Conservation (phyloP, 2,888 invertebrate genomes). For the Tipula vernalis region DNA sequence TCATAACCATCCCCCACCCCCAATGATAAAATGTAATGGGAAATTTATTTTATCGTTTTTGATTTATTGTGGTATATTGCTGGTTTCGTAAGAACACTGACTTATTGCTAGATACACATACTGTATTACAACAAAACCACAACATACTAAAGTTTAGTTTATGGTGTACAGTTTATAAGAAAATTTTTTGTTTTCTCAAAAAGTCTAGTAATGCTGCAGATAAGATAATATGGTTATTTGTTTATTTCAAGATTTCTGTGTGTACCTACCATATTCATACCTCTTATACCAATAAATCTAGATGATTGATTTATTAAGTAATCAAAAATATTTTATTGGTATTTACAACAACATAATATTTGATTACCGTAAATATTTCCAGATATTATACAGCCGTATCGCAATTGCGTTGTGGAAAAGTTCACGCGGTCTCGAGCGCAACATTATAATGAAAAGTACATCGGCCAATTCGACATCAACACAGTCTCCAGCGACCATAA, state of each 20-base stretch:
- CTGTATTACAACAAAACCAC: not conserved
- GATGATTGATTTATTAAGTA: too few species aligned
- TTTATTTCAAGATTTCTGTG: not conserved
- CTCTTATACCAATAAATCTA: too few species aligned
- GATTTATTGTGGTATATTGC: not conserved
- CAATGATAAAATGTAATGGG: not conserved
- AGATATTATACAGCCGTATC: slow-evolving; percentile 72
- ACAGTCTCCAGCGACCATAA: slow-evolving; percentile 24
- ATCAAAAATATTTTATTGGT: too few species aligned
- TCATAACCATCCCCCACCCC: not conserved
- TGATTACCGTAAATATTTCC: slow-evolving; percentile 12
- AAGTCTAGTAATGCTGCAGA: not conserved
- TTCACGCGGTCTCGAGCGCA: slow-evolving; percentile 48
- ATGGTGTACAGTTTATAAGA: not conserved
- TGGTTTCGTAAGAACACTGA: not conserved
- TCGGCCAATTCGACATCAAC: slow-evolving; percentile 19
- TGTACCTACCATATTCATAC: too few species aligned
- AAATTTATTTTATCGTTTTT: not conserved
- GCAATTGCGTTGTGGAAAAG: slow-evolving; percentile 75
- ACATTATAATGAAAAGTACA: slow-evolving; percentile 31
- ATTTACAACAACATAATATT: too few species aligned
- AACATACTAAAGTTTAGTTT: not conserved
- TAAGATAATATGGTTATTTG: not conserved
- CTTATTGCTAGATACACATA: not conserved
- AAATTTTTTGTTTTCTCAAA: not conserved